A percentile compares a stretch with the other conserved stretches of the same genome.
Conservation (phyloP, 2,888 invertebrate genomes). For the Gymnosoma rotundatum region DNA sequence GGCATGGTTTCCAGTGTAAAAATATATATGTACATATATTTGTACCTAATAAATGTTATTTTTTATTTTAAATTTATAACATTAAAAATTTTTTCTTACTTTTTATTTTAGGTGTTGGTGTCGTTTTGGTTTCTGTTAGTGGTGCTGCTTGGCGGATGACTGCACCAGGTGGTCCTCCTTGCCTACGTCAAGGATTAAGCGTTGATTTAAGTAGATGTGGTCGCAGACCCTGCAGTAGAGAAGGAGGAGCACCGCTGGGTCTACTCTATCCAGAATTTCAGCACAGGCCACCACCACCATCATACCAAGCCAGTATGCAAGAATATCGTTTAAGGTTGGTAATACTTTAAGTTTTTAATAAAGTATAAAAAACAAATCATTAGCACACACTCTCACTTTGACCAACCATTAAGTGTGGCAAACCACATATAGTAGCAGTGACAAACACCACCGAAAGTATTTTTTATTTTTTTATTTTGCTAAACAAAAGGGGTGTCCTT, state of each 20-base stretch:
- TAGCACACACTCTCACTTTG: conserved; percentile 24
- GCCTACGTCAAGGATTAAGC: conserved; percentile 86
- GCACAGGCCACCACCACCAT: conserved; percentile 97
- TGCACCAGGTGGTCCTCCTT: conserved; percentile 89
- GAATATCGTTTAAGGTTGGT: conserved; percentile 91
- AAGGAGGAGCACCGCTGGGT: conserved; percentile 95
- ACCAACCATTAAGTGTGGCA: conserved; percentile 52
- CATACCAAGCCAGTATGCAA: conserved; percentile 98
- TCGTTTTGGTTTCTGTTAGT: conserved; percentile 96
- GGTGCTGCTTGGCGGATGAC: conserved; percentile 97
- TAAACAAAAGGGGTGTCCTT: conserved; percentile 1
- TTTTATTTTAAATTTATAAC: no score
- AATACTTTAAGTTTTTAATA: neutral
- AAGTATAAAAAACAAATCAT: neutral
- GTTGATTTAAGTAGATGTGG: conserved; percentile 83
- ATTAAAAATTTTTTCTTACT: neutral
- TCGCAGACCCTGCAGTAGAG: conserved; percentile 87
- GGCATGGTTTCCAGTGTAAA: no score
- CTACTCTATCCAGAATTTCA: conserved; percentile 97
- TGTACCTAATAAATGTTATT: no score
- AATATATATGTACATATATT: no score
- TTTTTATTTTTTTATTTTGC: neutral
- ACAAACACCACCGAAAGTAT: neutral
- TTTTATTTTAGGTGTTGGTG: conserved; percentile 92
- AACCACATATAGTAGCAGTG: conserved; percentile 71